These are phyloP conservation scores for Tetraneura akinire DNA, from an alignment of 1,140 invertebrate genomes.

Conservation along the genomic window DNA sequence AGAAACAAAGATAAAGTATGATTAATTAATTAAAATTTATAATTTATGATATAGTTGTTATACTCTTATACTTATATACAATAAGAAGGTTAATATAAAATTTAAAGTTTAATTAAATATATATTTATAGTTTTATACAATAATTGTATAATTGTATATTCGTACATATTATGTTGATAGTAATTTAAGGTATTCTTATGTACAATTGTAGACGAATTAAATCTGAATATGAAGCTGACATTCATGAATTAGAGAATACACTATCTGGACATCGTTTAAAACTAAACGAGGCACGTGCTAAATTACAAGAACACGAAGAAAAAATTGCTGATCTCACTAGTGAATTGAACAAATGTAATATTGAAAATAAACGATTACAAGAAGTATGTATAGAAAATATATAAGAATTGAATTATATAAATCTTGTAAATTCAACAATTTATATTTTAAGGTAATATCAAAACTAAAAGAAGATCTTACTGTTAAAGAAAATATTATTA, in stretches of 20 bases:
- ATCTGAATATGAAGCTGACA: conserved; percentile 73
- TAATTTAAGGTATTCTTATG: no score
- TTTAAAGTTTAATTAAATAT: no score
- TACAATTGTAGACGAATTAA: conserved; percentile 65
- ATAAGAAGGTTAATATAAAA: no score
- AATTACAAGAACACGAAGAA: conserved; percentile 64
- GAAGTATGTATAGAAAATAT: conserved; percentile 52
- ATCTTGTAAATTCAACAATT: background rate
- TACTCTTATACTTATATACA: no score
- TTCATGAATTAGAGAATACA: conserved; percentile 64
- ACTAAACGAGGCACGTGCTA: conserved; percentile 63
- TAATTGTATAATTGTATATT: background rate
- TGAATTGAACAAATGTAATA: conserved; percentile 54
- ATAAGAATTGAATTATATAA: background rate
- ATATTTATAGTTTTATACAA: background rate
- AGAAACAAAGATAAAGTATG: conserved; percentile 65
- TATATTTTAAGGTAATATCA: background rate
- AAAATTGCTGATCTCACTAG: conserved; percentile 62
- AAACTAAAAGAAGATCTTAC: conserved; percentile 25
- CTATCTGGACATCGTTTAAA: conserved; percentile 63
- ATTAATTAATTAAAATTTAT: no score
- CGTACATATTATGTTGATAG: no score
- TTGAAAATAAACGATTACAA: conserved; percentile 62
- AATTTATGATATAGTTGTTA: no score
- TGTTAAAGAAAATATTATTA: conserved; percentile 16